A percentile compares a stretch with the other conserved stretches of the same genome.
These are phyloP conservation scores for Eclectus roratus DNA, from an alignment of 2,113 vertebrate species.

Conservation along the genomic window DNA sequence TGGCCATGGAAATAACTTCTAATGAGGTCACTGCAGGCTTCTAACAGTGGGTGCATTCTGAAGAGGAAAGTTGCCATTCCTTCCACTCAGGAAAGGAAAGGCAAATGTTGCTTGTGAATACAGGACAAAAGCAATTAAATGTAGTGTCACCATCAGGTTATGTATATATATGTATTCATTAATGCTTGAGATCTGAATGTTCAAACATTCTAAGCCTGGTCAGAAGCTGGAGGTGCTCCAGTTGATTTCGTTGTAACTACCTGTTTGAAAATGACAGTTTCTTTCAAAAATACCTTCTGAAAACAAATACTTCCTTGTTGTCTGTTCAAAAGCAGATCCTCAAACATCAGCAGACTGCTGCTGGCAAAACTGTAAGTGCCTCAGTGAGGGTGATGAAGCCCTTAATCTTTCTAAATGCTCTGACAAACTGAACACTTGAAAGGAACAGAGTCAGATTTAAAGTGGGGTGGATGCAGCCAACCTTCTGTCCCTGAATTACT, in stretches of 20 bases:
- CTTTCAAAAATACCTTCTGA: background rate
- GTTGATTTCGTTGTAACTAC: background rate
- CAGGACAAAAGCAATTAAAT: background rate
- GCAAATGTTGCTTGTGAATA: background rate
- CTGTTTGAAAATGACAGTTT: background rate
- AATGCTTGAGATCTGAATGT: background rate
- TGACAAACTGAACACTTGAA: background rate
- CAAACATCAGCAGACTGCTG: background rate
- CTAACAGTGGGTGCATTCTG: slow-evolving; percentile 44
- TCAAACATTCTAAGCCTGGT: background rate
- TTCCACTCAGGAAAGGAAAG: background rate
- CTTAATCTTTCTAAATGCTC: background rate
- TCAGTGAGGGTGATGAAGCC: background rate
- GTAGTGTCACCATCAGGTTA: background rate
- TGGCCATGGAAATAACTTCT: slow-evolving; percentile 38
- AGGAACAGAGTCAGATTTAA: background rate
- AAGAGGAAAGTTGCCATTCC: background rate
- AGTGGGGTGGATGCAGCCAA: background rate
- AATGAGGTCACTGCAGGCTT: slow-evolving; percentile 35
- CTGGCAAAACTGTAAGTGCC: background rate
- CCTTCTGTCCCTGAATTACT: background rate
- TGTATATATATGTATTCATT: background rate
- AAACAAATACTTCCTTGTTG: background rate
- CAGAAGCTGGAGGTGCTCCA: background rate
- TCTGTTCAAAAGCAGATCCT: background rate